Conservation (phyloP, 2,888 invertebrate species). For the Baccha elongata region DNA sequence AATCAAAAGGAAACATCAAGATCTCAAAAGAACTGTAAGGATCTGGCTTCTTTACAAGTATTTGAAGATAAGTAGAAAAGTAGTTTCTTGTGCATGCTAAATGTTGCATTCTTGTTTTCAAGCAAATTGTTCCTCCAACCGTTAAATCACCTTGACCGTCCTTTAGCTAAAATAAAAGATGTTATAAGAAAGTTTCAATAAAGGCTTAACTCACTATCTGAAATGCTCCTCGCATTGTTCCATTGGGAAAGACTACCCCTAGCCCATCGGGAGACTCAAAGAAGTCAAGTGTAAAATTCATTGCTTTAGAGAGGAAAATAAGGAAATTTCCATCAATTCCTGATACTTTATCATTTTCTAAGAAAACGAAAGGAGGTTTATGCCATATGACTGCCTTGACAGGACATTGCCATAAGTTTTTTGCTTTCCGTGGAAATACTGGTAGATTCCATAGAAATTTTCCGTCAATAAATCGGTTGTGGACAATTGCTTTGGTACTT, state of each 20-base stretch:
- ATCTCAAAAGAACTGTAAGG: neutral
- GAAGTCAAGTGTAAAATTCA: constrained; percentile 10
- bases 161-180: neutral
- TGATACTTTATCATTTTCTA: neutral
- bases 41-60: neutral
- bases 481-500: neutral
- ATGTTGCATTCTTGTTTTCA: neutral
- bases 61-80: neutral
- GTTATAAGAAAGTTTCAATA: too few relatives aligned
- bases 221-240: neutral
- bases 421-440: neutral
- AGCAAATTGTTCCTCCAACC: constrained; percentile 1
- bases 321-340: constrained; percentile 18
- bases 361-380: constrained; percentile 5
- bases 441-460: neutral
- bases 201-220: constrained; percentile 1
- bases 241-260: neutral
- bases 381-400: neutral
- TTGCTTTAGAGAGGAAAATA: neutral
- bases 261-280: neutral
- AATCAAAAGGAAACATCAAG: constrained; percentile 4
- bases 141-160: neutral
- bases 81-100: neutral
- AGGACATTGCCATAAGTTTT: constrained; percentile 5
- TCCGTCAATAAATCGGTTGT: neutral